Base-by-base conservation (phyloP, 1,140 invertebrate genomes). In the Calosoma granatense region DNA sequence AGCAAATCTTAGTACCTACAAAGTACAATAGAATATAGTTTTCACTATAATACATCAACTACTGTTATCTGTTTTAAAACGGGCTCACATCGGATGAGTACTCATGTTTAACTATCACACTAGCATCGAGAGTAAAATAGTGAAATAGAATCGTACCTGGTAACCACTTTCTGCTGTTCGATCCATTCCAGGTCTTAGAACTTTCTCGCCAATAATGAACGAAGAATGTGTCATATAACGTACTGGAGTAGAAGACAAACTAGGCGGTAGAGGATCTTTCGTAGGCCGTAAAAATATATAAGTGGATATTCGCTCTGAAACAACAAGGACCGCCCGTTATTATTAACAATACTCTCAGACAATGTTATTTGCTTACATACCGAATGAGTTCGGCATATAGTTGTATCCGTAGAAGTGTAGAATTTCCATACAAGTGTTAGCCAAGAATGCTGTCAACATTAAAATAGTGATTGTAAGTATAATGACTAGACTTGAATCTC, bases 381-480 rank as follows among this genome's bases (percentile, higher is more conserved):
- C 92, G 72, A 88, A 94, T 55, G 90, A 93, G 61, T 86, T 88
- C 1, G 88, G 85, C 23, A 84, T 74, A 66, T 91, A 92, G 52
- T 74, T 70, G 61, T 85, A 91, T 43, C 84, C 84, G 63, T 86
- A 72, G 47, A 82, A 77, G 60, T 79, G 78, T 23, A 92, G 72
- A 58, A 92, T 84, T 62, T 87, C 82, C 3, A 85, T 78, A 70
- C 89, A 92, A 9, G 84, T 85, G 60, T 90, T 86, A 11, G 88
- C 91, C 30, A 94, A 70, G 63, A 92, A 84, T 1, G 88, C 85
- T 2, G 82, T 78, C 3, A 92, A 68, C 1, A 88, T 62, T 20
- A 94, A 71, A 9, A 92, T 81, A 0, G 84, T 74, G 39, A 92
- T 76, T 0, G 91, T 93, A 51, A 92, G 74, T 6, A 88, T 70